phyloP scores from a whole-genome alignment of 2,113 vertebrate species.

The Felis catus region DNA sequence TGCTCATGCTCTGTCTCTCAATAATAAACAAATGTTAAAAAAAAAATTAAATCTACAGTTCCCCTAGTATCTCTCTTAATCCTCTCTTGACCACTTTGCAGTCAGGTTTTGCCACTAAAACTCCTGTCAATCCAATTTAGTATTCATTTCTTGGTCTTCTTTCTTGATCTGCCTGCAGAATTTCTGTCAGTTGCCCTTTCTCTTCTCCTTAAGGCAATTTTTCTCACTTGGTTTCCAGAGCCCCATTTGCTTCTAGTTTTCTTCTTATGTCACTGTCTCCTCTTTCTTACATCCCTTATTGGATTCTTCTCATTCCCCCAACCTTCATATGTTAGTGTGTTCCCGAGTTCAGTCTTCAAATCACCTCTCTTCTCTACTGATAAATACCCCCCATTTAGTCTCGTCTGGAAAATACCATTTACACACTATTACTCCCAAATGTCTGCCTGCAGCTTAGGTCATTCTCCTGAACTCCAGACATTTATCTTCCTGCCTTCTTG shows the following conservation, averaged over 20 bases:
- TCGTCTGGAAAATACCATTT: not conserved
- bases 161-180: not conserved
- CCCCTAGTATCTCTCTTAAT: not conserved
- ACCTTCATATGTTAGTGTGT: not conserved
- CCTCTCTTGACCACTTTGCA: not conserved
- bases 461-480: not conserved
- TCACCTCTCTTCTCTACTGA: not conserved
- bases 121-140: not conserved
- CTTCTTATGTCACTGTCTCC: not conserved
- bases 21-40: too few species aligned
- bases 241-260: not conserved
- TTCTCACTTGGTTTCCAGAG: not conserved
- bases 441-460: not conserved
- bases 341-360: not conserved
- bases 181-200: not conserved
- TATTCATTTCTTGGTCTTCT: not conserved
- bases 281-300: not conserved
- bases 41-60: not conserved
- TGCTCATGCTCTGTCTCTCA: too few species aligned
- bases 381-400: not conserved
- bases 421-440: not conserved
- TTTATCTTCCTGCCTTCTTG: conserved; percentile 3
- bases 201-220: not conserved
- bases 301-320: not conserved
- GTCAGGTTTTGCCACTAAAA: not conserved